A percentile compares a stretch with the other conserved stretches of the same genome.
Conservation (phyloP, 2,888 invertebrate genomes). For the Aphodius granarius region DNA sequence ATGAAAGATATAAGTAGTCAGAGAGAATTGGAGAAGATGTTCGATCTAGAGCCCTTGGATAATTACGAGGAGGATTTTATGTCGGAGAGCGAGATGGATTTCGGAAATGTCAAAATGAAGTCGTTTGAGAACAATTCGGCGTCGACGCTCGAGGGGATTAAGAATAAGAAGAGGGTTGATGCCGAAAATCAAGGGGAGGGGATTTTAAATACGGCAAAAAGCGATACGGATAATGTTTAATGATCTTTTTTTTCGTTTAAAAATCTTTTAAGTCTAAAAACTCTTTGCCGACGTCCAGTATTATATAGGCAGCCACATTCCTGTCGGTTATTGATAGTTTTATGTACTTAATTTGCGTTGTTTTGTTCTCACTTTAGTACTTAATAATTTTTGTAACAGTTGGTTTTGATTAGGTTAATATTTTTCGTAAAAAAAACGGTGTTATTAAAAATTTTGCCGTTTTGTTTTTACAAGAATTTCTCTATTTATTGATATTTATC, state of each 20-base stretch:
- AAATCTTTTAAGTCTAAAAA: no score
- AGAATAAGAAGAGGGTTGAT: neutral
- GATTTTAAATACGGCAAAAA: neutral
- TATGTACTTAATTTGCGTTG: neutral
- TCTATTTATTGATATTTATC: neutral
- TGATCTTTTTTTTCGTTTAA: neutral
- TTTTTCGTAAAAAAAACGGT: no score
- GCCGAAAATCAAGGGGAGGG: neutral
- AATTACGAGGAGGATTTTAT: constrained; percentile 52
- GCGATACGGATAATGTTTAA: neutral
- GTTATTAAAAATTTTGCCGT: no score
- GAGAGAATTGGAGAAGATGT: constrained; percentile 46
- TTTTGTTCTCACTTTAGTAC: neutral
- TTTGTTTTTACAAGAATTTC: no score
- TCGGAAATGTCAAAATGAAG: constrained; percentile 7
- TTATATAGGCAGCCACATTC: neutral
- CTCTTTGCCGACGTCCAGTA: neutral
- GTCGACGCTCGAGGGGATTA: neutral
- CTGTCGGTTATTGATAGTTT: neutral
- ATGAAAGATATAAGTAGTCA: constrained; percentile 45
- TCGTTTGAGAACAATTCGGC: neutral
- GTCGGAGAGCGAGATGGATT: constrained; percentile 40
- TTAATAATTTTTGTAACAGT: neutral
- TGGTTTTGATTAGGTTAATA: neutral
- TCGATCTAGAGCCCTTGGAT: constrained; percentile 41